Percentiles rank a stretch among this genome's conserved stretches.
Evolutionary conservation across 1,140 invertebrate genomes (phyloP).

Genomic region (Papilio aristodemus): DNA sequence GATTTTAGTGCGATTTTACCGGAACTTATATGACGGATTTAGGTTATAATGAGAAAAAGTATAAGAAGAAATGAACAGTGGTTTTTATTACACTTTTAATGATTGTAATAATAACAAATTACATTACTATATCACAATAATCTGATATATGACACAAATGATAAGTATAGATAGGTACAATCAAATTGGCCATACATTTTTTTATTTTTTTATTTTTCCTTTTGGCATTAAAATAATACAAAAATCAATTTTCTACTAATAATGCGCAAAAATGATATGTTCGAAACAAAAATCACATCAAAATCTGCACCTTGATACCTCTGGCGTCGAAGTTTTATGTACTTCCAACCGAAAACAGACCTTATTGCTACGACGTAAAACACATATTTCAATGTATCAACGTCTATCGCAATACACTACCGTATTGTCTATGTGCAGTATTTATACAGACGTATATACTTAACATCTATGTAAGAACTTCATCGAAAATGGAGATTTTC

Average conservation of each 20-base stretch:
- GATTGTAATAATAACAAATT: background rate
- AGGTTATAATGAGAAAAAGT: background rate
- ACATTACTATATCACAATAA: background rate
- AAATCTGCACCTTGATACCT: slow-evolving; percentile 53
- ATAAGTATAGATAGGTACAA: slow-evolving; percentile 14
- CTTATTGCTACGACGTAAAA: slow-evolving; percentile 48
- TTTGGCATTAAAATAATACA: background rate
- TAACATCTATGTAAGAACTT: slow-evolving; percentile 54
- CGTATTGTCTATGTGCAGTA: slow-evolving; percentile 55
- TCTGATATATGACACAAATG: slow-evolving; percentile 6
- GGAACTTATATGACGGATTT: background rate
- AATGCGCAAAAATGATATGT: background rate
- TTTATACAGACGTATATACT: slow-evolving; percentile 67
- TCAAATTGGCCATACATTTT: background rate
- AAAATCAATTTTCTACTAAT: background rate
- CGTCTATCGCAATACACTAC: slow-evolving; percentile 47
- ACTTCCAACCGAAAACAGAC: slow-evolving; percentile 47
- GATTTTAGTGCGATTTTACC: background rate
- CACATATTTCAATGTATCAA: slow-evolving; percentile 46
- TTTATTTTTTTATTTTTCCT: background rate
- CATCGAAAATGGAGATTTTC: slow-evolving; percentile 42
- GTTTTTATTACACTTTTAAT: background rate
- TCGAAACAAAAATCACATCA: slow-evolving; percentile 35
- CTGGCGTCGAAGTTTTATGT: slow-evolving; percentile 47
- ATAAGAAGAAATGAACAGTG: background rate